Evolutionary conservation across 1,140 invertebrate species (phyloP).

Genomic region (Chrysopa pallens): DNA sequence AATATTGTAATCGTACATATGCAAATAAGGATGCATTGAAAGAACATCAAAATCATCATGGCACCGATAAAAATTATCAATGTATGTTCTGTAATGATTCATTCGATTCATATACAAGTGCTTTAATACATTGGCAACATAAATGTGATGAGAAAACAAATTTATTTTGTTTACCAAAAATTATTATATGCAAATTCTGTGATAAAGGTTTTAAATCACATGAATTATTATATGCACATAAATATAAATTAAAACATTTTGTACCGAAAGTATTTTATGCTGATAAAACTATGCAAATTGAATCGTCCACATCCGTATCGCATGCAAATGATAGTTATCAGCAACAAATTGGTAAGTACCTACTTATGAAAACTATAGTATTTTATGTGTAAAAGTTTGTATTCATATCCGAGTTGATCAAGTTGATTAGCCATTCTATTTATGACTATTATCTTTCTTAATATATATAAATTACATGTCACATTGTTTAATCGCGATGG

Average conservation of each 20-base stretch:
- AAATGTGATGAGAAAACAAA: conserved; percentile 27
- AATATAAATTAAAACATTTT: conserved; percentile 22
- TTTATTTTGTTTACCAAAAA: conserved; percentile 19
- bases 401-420: too few relatives aligned
- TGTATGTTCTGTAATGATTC: conserved; percentile 29
- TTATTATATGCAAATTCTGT: conserved; percentile 22
- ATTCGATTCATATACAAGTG: conserved; percentile 27
- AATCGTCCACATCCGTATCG: too few relatives aligned
- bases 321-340: too few relatives aligned
- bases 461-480: too few relatives aligned
- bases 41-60: conserved; percentile 26
- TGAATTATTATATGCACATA: conserved; percentile 20
- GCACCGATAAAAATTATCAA: conserved; percentile 29
- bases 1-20: conserved; percentile 34
- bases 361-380: too few relatives aligned
- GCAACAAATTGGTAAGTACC: too few relatives aligned
- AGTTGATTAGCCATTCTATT: too few relatives aligned
- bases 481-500: too few relatives aligned
- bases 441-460: too few relatives aligned
- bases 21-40: conserved; percentile 25
- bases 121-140: conserved; percentile 31
- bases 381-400: too few relatives aligned
- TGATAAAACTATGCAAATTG: not conserved
- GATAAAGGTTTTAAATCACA: conserved; percentile 22
- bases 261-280: conserved; percentile 13